These are phyloP conservation scores for Cyprinodon variegatus DNA, from an alignment of 2,113 vertebrate genomes.

Conservation along the genomic window DNA sequence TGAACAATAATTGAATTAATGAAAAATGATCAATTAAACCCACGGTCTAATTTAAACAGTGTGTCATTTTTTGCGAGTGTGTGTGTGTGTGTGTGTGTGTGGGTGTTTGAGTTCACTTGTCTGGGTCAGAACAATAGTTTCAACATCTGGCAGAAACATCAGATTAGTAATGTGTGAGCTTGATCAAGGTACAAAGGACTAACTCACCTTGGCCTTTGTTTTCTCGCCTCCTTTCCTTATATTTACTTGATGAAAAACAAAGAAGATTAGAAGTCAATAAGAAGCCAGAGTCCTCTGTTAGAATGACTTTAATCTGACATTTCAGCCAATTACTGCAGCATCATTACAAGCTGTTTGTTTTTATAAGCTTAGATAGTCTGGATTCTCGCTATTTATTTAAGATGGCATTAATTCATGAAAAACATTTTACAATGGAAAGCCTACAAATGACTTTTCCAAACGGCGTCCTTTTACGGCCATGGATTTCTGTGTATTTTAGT, in stretches of 20 bases:
- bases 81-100: neutral
- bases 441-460: neutral
- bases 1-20: conserved; percentile 7
- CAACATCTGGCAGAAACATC: neutral
- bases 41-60: neutral
- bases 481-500: neutral
- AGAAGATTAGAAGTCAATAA: no score
- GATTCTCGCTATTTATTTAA: neutral
- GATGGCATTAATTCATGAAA: neutral
- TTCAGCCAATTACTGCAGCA: no score
- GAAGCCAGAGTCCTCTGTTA: no score
- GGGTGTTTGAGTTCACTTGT: neutral
- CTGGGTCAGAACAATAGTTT: neutral
- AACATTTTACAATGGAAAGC: neutral
- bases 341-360: no score
- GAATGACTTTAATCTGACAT: no score
- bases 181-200: neutral
- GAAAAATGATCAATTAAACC: conserved; percentile 11
- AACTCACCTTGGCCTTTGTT: neutral
- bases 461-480: neutral
- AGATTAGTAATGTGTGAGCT: no score
- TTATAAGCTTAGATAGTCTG: no score
- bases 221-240: neutral
- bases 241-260: no score
- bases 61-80: neutral